A percentile compares a stretch with the other conserved stretches of the same genome.
These are phyloP conservation scores for Rhynchotus rufescens DNA, from an alignment of 2,797 vertebrate species.

Conservation along the genomic window DNA sequence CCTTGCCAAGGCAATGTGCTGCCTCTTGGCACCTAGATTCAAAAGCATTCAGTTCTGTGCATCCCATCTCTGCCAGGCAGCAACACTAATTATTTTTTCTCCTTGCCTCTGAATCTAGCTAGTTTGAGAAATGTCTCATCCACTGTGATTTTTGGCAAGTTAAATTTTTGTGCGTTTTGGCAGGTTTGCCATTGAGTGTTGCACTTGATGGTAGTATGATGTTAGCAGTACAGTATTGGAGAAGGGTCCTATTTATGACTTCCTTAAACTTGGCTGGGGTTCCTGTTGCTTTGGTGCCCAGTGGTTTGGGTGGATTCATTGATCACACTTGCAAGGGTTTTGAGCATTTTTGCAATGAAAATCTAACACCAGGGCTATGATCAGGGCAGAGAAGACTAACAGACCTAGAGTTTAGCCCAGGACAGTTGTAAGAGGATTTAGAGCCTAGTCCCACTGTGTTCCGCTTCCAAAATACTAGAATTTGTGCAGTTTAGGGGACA, in stretches of 20 bases:
- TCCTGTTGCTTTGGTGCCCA: neutral
- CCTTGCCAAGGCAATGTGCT: neutral
- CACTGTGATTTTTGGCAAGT: conserved; percentile 6
- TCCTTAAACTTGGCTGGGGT: neutral
- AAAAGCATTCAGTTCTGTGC: neutral
- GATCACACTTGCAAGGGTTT: neutral
- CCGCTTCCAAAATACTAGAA: neutral
- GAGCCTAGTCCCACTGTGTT: neutral
- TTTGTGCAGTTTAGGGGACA: neutral
- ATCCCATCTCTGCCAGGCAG: neutral
- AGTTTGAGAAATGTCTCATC: conserved; percentile 14
- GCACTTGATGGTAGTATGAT: neutral
- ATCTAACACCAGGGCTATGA: neutral
- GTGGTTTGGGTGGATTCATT: neutral
- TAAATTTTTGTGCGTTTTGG: neutral
- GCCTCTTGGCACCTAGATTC: neutral
- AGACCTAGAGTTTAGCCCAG: neutral
- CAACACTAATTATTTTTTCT: conserved; percentile 19
- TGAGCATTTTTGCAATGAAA: neutral
- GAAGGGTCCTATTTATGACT: neutral
- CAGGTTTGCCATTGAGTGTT: neutral
- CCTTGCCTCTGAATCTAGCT: neutral
- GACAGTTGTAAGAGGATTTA: neutral
- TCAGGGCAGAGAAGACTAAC: neutral
- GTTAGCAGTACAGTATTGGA: rapidly evolving